These are phyloP conservation scores for Phyllostomus discolor DNA, from an alignment of 2,113 vertebrate genomes.

Conservation along the genomic window DNA sequence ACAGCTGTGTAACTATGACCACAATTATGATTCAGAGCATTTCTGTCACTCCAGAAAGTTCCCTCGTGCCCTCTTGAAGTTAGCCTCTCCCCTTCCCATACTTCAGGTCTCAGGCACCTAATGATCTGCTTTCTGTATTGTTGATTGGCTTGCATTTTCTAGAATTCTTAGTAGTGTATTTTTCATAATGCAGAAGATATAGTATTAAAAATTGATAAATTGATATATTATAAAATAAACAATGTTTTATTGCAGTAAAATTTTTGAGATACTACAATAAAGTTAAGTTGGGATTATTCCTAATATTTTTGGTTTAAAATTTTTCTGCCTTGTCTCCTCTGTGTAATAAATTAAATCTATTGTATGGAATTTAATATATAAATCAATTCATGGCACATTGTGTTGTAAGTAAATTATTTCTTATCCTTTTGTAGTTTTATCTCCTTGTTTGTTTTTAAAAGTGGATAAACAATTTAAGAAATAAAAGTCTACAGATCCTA, in stretches of 20 bases:
- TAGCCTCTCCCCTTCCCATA: fast-evolving
- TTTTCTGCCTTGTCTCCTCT: background rate
- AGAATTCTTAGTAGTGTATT: background rate
- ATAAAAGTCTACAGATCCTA: background rate
- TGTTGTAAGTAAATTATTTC: background rate
- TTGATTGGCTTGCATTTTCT: slow-evolving; percentile 7
- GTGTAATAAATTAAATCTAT: background rate
- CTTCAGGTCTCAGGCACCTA: background rate
- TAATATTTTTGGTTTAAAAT: background rate
- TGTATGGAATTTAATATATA: background rate
- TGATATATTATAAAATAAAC: slow-evolving; percentile 16
- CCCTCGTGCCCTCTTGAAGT: background rate
- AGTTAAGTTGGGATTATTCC: background rate
- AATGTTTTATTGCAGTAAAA: slow-evolving; percentile 1
- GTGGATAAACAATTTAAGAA: slow-evolving; percentile 20
- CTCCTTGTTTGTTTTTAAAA: slow-evolving; percentile 8
- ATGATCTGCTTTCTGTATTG: background rate
- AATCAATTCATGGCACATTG: background rate
- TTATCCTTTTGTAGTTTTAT: slow-evolving; percentile 23
- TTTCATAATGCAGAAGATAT: slow-evolving; percentile 22
- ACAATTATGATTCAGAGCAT: background rate
- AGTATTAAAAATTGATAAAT: background rate
- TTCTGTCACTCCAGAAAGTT: background rate
- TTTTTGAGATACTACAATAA: slow-evolving; percentile 13
- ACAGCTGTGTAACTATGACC: background rate